phyloP scores from a whole-genome alignment of 2,797 vertebrate genomes.

The Enteromius argenteus region DNA sequence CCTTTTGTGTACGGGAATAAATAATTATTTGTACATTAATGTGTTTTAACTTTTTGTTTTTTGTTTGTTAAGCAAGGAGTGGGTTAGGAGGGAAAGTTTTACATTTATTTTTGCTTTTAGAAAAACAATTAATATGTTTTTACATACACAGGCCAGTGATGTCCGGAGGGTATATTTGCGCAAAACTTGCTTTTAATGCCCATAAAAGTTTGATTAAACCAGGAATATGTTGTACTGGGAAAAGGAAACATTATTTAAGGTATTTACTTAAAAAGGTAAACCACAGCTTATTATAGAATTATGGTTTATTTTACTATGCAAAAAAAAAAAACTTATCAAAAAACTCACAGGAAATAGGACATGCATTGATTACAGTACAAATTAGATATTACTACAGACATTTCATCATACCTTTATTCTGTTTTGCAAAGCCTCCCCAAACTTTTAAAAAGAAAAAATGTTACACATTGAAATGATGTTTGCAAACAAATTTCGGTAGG shows the following conservation, averaged over 20 bases:
- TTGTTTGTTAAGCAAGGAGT: conserved; percentile 32
- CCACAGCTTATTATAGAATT: neutral
- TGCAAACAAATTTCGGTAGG: too few relatives aligned
- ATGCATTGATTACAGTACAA: neutral
- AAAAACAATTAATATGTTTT: neutral
- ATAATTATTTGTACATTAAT: conserved; percentile 75
- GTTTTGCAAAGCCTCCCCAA: neutral
- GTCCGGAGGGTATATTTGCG: neutral
- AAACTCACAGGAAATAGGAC: neutral
- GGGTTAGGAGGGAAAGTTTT: conserved; percentile 5
- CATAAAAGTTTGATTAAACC: neutral
- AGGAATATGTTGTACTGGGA: neutral
- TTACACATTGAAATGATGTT: too few relatives aligned
- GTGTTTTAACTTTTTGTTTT: conserved; percentile 53
- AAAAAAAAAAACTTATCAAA: neutral
- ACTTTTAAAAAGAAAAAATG: neutral
- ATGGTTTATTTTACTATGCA: neutral
- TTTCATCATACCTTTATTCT: neutral
- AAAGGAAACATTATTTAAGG: neutral
- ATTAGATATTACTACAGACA: too few relatives aligned
- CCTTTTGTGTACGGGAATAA: conserved; percentile 69
- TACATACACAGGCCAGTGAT: neutral
- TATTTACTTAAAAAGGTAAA: neutral
- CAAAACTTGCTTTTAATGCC: conserved; percentile 25
- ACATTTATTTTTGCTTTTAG: conserved; percentile 21